A percentile compares a stretch with the other conserved stretches of the same genome.
Evolutionary conservation across 2,113 vertebrate genomes (phyloP).

Genomic region (Erpornis zantholeuca): DNA sequence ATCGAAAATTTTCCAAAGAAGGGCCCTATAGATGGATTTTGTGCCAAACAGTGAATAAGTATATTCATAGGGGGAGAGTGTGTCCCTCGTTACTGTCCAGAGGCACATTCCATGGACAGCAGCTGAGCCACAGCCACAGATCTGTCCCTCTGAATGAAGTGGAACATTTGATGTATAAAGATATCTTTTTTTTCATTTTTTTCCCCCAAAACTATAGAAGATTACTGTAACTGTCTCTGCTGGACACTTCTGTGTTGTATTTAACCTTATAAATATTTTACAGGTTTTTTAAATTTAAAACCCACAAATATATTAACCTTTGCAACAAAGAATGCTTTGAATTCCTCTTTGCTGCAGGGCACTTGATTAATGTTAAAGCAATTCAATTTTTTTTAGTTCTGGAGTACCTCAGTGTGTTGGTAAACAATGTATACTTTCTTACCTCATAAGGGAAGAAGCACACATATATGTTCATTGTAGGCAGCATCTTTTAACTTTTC

Average conservation of each 20-base stretch:
- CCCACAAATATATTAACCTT: neutral
- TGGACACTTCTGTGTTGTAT: neutral
- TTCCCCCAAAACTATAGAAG: neutral
- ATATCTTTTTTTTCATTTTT: neutral
- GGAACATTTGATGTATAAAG: neutral
- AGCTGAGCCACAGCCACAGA: neutral
- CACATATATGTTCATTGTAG: neutral
- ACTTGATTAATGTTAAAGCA: slow-evolving; percentile 29
- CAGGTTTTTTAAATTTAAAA: neutral
- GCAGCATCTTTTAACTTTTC: neutral
- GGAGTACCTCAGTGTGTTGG: neutral
- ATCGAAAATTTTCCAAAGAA: neutral
- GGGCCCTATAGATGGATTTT: neutral
- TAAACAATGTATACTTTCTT: neutral
- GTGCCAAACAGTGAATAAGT: neutral
- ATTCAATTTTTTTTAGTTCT: neutral
- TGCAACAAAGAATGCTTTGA: neutral
- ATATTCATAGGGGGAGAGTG: neutral
- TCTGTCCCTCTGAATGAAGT: neutral
- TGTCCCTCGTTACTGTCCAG: neutral
- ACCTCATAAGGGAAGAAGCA: neutral
- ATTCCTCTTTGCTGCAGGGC: neutral
- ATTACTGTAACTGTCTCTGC: neutral
- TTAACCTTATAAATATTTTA: slow-evolving; percentile 27
- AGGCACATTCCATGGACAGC: neutral